phyloP scores from a whole-genome alignment of 2,888 invertebrate genomes.

The Cantharis nigra region DNA sequence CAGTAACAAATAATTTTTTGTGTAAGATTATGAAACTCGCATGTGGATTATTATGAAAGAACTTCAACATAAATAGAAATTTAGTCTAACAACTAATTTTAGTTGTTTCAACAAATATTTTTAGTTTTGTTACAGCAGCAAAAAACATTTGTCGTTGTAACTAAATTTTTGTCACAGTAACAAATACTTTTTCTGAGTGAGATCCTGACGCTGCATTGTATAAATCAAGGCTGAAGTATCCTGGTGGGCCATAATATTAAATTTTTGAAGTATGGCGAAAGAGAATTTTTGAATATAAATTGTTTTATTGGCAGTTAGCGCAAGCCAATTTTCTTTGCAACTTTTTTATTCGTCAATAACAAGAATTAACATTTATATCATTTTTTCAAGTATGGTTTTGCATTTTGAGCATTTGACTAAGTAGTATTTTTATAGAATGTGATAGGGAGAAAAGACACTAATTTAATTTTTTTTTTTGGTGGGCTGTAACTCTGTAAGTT shows the following conservation, averaged over 20 bases:
- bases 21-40: no score
- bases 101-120: no score
- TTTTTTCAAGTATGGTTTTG: constrained; percentile 27
- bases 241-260: neutral
- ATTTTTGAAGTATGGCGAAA: neutral
- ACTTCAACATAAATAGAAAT: no score
- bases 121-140: no score
- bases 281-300: neutral
- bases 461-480: neutral
- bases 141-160: no score
- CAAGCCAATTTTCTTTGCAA: neutral
- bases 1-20: no score
- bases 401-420: constrained; percentile 41
- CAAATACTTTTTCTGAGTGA: no score
- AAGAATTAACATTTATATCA: neutral
- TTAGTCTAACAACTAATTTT: no score
- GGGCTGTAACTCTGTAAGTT: constrained; percentile 42
- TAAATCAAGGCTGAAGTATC: no score
- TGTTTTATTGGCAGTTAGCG: neutral
- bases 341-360: neutral
- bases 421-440: constrained; percentile 6
- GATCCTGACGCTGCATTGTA: no score
- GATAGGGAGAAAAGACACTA: constrained; percentile 28
- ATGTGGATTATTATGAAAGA: no score
- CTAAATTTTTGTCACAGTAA: no score